These are phyloP conservation scores for Emys orbicularis DNA, from an alignment of 2,797 vertebrate genomes.

Conservation along the genomic window DNA sequence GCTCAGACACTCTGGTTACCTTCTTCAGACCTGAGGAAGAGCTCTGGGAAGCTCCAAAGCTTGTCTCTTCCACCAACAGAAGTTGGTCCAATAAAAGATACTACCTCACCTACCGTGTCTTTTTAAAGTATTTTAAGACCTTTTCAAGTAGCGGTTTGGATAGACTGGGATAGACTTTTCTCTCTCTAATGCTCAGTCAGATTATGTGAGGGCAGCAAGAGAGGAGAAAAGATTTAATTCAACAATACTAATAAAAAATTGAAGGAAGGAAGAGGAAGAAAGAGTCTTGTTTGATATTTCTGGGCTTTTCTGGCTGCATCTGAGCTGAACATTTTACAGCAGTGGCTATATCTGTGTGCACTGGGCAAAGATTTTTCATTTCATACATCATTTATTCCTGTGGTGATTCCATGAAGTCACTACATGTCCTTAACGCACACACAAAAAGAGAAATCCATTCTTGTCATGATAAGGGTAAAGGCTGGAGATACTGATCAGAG, in stretches of 20 bases:
- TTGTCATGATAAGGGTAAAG: slow-evolving; percentile 4
- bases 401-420: slow-evolving; percentile 72
- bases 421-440: slow-evolving; percentile 56
- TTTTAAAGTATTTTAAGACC: background rate
- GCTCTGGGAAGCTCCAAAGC: background rate
- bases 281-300: background rate
- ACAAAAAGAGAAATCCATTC: slow-evolving; percentile 59
- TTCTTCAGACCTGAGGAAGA: background rate
- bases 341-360: background rate
- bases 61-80: background rate
- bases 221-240: background rate
- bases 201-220: background rate
- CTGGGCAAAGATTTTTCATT: slow-evolving; percentile 78
- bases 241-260: background rate
- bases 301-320: slow-evolving; percentile 2
- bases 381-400: slow-evolving; percentile 82
- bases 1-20: background rate
- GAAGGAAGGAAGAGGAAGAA: background rate
- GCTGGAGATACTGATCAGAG: background rate
- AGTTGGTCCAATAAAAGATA: background rate
- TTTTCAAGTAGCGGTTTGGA: background rate
- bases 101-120: background rate
- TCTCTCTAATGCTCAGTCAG: background rate
- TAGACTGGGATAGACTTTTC: background rate
- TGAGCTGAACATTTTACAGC: slow-evolving; percentile 19